Evolutionary conservation across 2,888 invertebrate species (phyloP).

Genomic region (Chrysopilus asiliformis): DNA sequence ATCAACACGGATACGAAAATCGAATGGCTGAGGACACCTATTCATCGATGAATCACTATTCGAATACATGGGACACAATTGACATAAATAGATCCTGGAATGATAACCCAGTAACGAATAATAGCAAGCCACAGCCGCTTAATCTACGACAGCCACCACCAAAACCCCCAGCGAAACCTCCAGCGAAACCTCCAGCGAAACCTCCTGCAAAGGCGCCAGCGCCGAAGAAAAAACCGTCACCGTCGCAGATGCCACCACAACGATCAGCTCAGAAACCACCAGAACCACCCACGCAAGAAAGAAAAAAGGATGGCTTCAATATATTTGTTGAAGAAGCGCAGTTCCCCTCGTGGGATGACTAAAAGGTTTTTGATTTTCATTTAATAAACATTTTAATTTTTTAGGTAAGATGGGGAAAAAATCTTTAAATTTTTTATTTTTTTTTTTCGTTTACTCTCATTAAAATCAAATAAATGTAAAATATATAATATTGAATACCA

Average conservation of each 20-base stretch:
- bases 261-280: slow-evolving; percentile 10
- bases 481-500: no score
- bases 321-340: slow-evolving; percentile 45
- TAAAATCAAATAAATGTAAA: no score
- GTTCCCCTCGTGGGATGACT: slow-evolving; percentile 56
- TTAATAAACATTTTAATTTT: no score
- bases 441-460: no score
- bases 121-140: slow-evolving; percentile 10
- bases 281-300: slow-evolving; percentile 18
- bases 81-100: slow-evolving; percentile 33
- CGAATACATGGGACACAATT: slow-evolving; percentile 20
- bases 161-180: slow-evolving; percentile 12
- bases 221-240: slow-evolving; percentile 13
- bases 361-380: no score
- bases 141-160: slow-evolving; percentile 14
- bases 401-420: no score
- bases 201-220: slow-evolving; percentile 17
- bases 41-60: slow-evolving; percentile 18
- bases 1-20: slow-evolving; percentile 25
- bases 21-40: slow-evolving; percentile 17
- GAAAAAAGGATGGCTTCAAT: slow-evolving; percentile 26
- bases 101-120: slow-evolving; percentile 24
- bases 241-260: slow-evolving; percentile 17
- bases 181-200: slow-evolving; percentile 13
- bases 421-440: no score